phyloP scores from a whole-genome alignment of 2,888 invertebrate genomes.

The Acleris laterana region DNA sequence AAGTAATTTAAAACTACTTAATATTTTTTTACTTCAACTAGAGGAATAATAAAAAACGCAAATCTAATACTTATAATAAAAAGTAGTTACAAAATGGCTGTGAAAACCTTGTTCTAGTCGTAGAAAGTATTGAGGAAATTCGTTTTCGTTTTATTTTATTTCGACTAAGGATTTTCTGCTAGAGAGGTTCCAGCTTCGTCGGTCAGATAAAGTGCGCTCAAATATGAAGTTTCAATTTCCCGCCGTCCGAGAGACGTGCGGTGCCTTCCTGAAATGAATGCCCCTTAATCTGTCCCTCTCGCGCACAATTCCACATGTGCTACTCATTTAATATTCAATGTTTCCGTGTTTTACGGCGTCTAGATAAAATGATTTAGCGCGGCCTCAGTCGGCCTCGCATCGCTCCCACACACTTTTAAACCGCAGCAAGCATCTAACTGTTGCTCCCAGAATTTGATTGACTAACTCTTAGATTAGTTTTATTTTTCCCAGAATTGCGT shows the following conservation, averaged over 20 bases:
- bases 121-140: slow-evolving; percentile 63
- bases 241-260: slow-evolving; percentile 64
- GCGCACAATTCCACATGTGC: slow-evolving; percentile 43
- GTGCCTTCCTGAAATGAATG: slow-evolving; percentile 59
- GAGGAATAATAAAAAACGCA: background rate
- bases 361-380: slow-evolving; percentile 34
- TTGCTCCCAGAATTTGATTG: slow-evolving; percentile 1
- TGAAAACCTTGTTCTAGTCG: slow-evolving; percentile 57
- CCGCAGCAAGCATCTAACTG: slow-evolving; percentile 2
- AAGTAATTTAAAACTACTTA: too few species aligned
- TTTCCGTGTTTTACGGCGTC: slow-evolving; percentile 33
- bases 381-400: background rate
- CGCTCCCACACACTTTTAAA: slow-evolving; percentile 4
- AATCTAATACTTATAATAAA: slow-evolving; percentile 46
- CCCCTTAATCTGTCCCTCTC: slow-evolving; percentile 58
- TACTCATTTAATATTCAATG: slow-evolving; percentile 38
- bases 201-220: slow-evolving; percentile 78
- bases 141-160: slow-evolving; percentile 71
- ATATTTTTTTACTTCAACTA: too few species aligned
- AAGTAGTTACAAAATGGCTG: slow-evolving; percentile 55
- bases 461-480: background rate
- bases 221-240: slow-evolving; percentile 83
- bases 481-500: background rate
- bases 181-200: slow-evolving; percentile 64
- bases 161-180: slow-evolving; percentile 67